Base-by-base conservation (phyloP, 2,797 vertebrate genomes). In the Enteromius viviparus region DNA sequence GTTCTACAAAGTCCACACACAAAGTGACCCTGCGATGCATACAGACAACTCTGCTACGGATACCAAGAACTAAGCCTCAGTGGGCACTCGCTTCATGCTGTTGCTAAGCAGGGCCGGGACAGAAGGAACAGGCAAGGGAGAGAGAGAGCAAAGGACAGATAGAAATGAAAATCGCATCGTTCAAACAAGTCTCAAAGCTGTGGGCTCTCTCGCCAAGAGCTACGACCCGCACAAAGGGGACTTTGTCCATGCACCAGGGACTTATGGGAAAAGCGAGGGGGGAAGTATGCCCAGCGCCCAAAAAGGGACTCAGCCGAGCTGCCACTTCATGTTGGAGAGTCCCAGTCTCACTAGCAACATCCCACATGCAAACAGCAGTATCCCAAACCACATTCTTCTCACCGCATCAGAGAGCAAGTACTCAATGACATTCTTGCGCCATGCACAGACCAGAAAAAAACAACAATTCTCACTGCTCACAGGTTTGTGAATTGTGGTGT, bases 181-280 rank as follows among this genome's bases (percentile, higher is more conserved):
- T 94, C 93, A 94, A 93, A 93, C 53, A 76, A 92, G 88, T 92
- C 93, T 94, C 92, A 94, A 93, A 92, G 95, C 92, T 89, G 88
- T 92, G 91, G 94, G 93, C 92, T 81, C 85, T 85, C 64, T 85
- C 83, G 96, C 97, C 96, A 96, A 96, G 94, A 93, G 91, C 90
- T 87, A 90, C 79, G 79, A 87, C 78, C 72, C 37, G 84, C 80
- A 98, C 96, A 99, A 98, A 96, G 95, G 91, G 90, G 66, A 96
- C 97, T 97, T 97, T 98, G 97, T 98, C 93, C 93, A 47, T 37
- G 84, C 82, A 88, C 92, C 84, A 86, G 65, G 92, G 94, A 93
- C 90, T 95, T 94, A 96, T 96, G 96, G 95, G 96, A 98, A 92
- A 93, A 87, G 85, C 88, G 89, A 92, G 80, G 78, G 85, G 78